phyloP scores from a whole-genome alignment of 2,797 vertebrate genomes.

The Streptopelia turtur region DNA sequence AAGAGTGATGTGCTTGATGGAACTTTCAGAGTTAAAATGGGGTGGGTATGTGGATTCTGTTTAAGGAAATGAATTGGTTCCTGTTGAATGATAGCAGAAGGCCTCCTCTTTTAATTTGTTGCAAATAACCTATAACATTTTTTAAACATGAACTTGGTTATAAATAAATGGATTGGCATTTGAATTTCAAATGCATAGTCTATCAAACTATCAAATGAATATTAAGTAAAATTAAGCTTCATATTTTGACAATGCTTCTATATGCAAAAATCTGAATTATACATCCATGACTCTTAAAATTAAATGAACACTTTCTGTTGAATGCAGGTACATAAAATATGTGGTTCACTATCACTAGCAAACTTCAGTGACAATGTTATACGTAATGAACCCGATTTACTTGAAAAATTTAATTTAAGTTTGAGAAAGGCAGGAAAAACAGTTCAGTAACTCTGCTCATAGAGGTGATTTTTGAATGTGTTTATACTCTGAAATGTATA shows the following conservation, averaged over 20 bases:
- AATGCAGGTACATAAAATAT: not conserved
- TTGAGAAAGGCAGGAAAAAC: not conserved
- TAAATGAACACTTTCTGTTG: conserved; percentile 34
- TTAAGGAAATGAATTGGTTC: conserved; percentile 70
- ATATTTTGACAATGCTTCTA: conserved; percentile 62
- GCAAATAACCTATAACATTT: conserved; percentile 50
- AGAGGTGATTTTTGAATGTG: not conserved
- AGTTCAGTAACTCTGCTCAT: not conserved
- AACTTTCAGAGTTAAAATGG: not conserved
- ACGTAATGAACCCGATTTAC: not conserved
- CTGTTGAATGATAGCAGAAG: conserved; percentile 49
- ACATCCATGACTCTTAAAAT: conserved; percentile 55
- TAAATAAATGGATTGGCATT: conserved; percentile 58
- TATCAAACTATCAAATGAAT: conserved; percentile 66
- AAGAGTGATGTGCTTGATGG: not conserved
- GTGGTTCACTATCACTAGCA: not conserved
- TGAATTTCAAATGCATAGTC: conserved; percentile 69
- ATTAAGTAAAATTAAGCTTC: conserved; percentile 68
- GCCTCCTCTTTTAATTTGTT: conserved; percentile 57
- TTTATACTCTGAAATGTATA: not conserved
- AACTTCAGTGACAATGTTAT: not conserved
- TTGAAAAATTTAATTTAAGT: not conserved
- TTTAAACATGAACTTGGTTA: conserved; percentile 39
- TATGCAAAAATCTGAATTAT: conserved; percentile 59
- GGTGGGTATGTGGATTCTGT: conserved; percentile 2